phyloP scores from a whole-genome alignment of 2,888 invertebrate species.

The Leptinotarsa peninsularis region DNA sequence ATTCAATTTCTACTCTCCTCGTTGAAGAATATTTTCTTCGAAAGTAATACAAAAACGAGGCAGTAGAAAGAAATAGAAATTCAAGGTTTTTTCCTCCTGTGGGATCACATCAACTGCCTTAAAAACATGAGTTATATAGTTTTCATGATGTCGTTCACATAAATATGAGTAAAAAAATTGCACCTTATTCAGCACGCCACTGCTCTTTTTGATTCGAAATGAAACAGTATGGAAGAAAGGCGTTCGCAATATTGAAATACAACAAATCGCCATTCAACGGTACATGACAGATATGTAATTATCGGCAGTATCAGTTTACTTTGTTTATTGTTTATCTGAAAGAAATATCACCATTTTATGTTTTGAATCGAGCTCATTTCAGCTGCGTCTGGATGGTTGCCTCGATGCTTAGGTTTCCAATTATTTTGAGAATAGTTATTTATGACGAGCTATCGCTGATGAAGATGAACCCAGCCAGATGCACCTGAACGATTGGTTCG shows the following conservation, averaged over 20 bases:
- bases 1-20: too few species aligned
- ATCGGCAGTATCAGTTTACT: constrained; percentile 1
- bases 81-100: too few species aligned
- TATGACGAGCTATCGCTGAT: constrained; percentile 10
- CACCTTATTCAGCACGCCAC: background rate
- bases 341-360: constrained; percentile 1
- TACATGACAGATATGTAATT: background rate
- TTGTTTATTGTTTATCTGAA: constrained; percentile 12
- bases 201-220: background rate
- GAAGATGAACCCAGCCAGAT: constrained; percentile 7
- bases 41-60: too few species aligned
- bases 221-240: background rate
- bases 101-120: too few species aligned
- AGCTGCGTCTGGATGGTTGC: background rate
- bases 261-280: background rate
- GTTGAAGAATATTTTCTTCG: too few species aligned
- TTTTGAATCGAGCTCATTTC: background rate
- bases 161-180: too few species aligned
- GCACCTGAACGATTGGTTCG: background rate
- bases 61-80: too few species aligned
- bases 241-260: too few species aligned
- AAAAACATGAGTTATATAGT: too few species aligned
- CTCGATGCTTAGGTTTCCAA: background rate
- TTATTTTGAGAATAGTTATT: constrained; percentile 10
- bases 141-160: too few species aligned